These are phyloP conservation scores for Dasyurus viverrinus DNA, from an alignment of 2,113 vertebrate species.

Conservation along the genomic window DNA sequence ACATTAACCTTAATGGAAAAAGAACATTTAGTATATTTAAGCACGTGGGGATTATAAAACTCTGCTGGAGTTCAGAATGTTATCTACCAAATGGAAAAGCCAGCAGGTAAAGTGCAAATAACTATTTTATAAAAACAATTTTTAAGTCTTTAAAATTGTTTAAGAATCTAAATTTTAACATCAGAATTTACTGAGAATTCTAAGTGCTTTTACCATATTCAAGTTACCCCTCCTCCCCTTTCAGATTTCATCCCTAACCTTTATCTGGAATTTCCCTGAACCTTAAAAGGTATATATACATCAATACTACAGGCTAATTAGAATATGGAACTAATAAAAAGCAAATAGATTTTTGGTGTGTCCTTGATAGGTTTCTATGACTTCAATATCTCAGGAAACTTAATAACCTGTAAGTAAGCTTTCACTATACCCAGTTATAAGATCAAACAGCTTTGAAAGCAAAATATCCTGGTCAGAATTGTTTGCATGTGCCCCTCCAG, in stretches of 20 bases:
- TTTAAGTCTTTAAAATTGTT: constrained; percentile 82
- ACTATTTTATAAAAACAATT: constrained; percentile 87
- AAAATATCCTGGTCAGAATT: constrained; percentile 65
- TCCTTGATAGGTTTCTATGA: constrained; percentile 60
- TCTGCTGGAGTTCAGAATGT: constrained; percentile 89
- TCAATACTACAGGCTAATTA: constrained; percentile 78
- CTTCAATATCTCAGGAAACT: constrained; percentile 68
- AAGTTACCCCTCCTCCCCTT: constrained; percentile 85
- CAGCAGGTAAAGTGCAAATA: constrained; percentile 90
- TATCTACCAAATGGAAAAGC: constrained; percentile 88
- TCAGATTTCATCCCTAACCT: constrained; percentile 65
- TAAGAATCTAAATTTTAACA: constrained; percentile 84
- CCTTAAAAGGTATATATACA: constrained; percentile 69
- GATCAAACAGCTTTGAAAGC: constrained; percentile 62
- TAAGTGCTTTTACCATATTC: constrained; percentile 79
- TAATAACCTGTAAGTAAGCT: constrained; percentile 70
- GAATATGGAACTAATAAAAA: constrained; percentile 62
- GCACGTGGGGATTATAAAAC: constrained; percentile 92
- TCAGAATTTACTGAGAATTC: constrained; percentile 81
- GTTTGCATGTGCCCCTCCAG: background rate
- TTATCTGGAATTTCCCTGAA: constrained; percentile 31
- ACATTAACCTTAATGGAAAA: constrained; percentile 99
- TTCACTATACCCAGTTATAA: constrained; percentile 67
- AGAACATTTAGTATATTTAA: constrained; percentile 99
- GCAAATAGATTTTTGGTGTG: constrained; percentile 22